Conservation (phyloP, 2,888 invertebrate species). For the Bibio marci region DNA sequence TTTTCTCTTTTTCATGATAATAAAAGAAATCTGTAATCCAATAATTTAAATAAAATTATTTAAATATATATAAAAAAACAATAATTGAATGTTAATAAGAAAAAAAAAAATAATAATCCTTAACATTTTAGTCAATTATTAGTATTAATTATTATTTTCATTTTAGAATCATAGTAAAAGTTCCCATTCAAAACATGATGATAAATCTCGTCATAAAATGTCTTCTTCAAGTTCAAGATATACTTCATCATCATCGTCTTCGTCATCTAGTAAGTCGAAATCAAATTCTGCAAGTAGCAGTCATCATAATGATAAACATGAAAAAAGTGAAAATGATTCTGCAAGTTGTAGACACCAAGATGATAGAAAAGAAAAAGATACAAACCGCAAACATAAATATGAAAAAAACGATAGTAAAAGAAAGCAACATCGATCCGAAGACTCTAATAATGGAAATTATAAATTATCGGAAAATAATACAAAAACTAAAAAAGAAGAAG, state of each 20-base stretch:
- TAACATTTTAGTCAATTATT: too few relatives aligned
- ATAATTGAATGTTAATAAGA: too few relatives aligned
- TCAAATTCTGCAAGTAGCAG: constrained; percentile 23
- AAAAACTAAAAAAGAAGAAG: constrained; percentile 24
- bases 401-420: not conserved
- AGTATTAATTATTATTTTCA: too few relatives aligned
- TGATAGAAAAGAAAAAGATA: not conserved
- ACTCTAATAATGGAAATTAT: not conserved
- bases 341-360: not conserved
- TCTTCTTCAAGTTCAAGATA: not conserved
- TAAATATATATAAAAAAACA: too few relatives aligned
- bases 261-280: constrained; percentile 25
- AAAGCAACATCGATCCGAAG: not conserved
- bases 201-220: not conserved
- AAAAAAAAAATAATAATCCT: too few relatives aligned
- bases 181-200: not conserved
- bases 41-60: too few relatives aligned
- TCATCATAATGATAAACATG: too few relatives aligned
- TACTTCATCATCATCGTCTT: constrained; percentile 19
- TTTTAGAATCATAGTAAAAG: not conserved
- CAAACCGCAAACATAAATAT: not conserved
- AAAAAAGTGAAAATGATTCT: constrained; percentile 16
- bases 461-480: not conserved
- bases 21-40: too few relatives aligned
- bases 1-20: too few relatives aligned